Percentiles rank a stretch among this genome's conserved stretches.
Evolutionary conservation across 2,113 vertebrate species (phyloP).

Genomic region (Chiloscyllium plagiosum): DNA sequence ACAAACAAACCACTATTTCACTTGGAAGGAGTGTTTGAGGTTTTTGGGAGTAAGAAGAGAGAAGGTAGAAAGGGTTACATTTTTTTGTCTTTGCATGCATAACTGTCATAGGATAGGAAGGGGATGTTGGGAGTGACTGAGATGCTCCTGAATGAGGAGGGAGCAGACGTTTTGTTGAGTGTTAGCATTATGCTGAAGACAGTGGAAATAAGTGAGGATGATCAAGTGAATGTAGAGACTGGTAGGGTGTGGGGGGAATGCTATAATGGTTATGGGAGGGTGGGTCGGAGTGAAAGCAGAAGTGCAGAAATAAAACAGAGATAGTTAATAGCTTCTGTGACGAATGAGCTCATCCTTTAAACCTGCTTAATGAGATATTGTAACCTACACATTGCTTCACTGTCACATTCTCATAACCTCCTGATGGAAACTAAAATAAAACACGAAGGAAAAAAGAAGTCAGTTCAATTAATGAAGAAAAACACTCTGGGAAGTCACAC

Average conservation of each 20-base stretch:
- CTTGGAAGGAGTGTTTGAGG: background rate
- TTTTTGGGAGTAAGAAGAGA: background rate
- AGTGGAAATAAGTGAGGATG: background rate
- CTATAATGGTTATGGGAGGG: background rate
- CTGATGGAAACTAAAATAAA: background rate
- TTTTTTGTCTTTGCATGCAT: background rate
- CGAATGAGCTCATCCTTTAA: background rate
- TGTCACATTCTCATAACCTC: background rate
- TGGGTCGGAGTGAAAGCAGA: background rate
- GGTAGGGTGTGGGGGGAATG: background rate
- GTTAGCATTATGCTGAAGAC: too few relatives aligned
- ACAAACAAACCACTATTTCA: background rate
- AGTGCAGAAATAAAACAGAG: background rate
- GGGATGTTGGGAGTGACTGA: background rate
- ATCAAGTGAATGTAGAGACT: background rate
- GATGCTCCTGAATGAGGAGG: background rate
- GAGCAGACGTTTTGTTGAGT: background rate
- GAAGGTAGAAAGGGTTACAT: background rate
- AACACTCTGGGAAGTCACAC: background rate
- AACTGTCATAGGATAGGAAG: background rate
- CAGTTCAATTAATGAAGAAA: background rate
- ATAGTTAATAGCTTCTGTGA: background rate
- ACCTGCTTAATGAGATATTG: background rate
- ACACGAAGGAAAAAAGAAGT: background rate
- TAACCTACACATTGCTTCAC: background rate